Conservation (phyloP, 2,888 invertebrate species). For the Drosophila infuscata region DNA sequence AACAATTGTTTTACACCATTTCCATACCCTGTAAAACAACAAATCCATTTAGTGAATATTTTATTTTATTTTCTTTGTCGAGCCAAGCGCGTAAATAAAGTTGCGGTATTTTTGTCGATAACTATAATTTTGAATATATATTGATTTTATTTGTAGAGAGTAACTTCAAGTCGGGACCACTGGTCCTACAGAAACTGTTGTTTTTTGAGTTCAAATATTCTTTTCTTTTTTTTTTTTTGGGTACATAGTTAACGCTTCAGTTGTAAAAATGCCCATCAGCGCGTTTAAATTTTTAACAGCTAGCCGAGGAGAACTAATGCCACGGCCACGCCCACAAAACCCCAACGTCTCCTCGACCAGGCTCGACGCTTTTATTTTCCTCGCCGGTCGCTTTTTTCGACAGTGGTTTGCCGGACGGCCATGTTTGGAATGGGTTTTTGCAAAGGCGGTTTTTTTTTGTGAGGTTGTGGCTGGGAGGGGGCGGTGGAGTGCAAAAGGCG, state of each 20-base stretch:
- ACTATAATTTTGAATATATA: too few relatives aligned
- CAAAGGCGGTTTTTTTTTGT: conserved; percentile 5
- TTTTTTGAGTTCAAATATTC: neutral
- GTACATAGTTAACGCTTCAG: conserved; percentile 79
- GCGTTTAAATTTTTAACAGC: conserved; percentile 75
- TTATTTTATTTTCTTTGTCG: neutral
- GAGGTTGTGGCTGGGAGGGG: neutral
- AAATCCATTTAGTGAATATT: neutral
- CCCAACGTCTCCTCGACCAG: conserved; percentile 22
- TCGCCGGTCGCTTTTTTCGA: conserved; percentile 37
- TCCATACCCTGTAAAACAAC: neutral
- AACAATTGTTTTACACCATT: neutral
- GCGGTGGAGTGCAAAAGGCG: conserved; percentile 56
- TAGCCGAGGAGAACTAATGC: conserved; percentile 18
- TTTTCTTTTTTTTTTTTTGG: conserved; percentile 20
- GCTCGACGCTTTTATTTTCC: conserved; percentile 58
- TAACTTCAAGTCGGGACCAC: neutral
- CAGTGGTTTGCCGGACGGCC: conserved; percentile 23
- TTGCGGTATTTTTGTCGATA: neutral
- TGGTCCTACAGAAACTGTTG: neutral
- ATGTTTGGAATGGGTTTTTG: conserved; percentile 1
- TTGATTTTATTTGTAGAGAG: neutral
- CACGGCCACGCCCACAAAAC: conserved; percentile 24
- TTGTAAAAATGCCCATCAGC: conserved; percentile 77
- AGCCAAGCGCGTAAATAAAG: neutral